phyloP scores from a whole-genome alignment of 2,797 vertebrate genomes.

The Florisuga fusca region DNA sequence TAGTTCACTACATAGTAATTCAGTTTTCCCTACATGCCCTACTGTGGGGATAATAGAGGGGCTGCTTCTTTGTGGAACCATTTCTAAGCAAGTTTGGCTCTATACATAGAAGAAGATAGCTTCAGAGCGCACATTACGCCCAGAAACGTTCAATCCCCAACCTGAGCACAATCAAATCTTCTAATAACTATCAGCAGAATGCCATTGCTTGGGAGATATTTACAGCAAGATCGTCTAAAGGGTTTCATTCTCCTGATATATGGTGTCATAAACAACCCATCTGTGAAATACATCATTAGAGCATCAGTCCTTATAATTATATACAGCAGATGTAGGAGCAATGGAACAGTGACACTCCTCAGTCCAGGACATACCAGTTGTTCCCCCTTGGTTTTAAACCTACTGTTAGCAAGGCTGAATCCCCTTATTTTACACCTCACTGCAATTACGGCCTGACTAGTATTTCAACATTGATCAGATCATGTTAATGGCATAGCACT shows the following conservation, averaged over 20 bases:
- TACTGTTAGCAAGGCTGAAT: background rate
- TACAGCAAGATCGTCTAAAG: background rate
- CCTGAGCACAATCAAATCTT: background rate
- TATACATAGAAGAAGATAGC: background rate
- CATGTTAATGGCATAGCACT: background rate
- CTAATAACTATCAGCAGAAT: background rate
- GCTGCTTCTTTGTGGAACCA: background rate
- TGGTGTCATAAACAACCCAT: background rate
- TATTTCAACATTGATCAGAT: background rate
- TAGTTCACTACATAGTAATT: background rate
- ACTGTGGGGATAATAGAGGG: background rate
- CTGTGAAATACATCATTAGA: constrained; percentile 7
- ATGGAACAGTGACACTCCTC: background rate
- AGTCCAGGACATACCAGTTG: background rate
- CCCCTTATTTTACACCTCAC: background rate
- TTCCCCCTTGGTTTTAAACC: background rate
- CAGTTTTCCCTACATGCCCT: background rate
- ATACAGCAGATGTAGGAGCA: background rate
- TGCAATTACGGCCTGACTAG: background rate
- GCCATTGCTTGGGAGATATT: background rate
- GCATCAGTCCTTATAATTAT: background rate
- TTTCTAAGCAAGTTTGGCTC: background rate
- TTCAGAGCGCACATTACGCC: background rate
- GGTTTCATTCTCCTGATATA: background rate
- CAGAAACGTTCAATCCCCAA: background rate